Evolutionary conservation across 2,888 invertebrate species (phyloP), one percentile per base, ranked within the genome.

Genomic region (Volucella inflata): DNA sequence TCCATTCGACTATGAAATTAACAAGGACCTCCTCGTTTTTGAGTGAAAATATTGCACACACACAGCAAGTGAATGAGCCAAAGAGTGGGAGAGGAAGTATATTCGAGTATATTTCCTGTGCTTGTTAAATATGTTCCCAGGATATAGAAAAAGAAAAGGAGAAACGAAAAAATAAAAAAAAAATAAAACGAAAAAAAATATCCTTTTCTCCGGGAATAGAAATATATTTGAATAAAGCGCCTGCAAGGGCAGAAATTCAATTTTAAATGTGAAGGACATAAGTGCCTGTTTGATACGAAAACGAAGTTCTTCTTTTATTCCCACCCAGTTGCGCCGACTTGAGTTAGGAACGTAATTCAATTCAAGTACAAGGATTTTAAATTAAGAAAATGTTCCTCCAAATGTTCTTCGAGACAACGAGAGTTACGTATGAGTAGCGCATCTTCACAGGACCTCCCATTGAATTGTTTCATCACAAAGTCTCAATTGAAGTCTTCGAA

Each of bases 1-100:
- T 65, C 87, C 87, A 87, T 82, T 87, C 87, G 74, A 87, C 82
- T 87, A 87, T 87, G 87, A 87, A 87, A 87, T 87, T 87, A 87
- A 87, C 87, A 87, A 87, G 82, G 82, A 87, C 81, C 67, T 21
- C 21, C 3, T 72, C 62, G 71, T 72, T 67, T 84, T 70, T 42
- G 60, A 53, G 59, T 60, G 67, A 81, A 84, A 81, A 81, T 85
- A 81, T 72, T 81, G 76, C 84, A 48, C 80, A 84, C 46, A 40
- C 21, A 21, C 21, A 21, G 21, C 21, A 21, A 21, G 21, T 21
- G 21, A 21, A 4, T 2, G 21, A 21, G 21, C 21, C 21, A 1
- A 21, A 21, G 21, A 21, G 21, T 21, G 46, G 50, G 55, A 59
- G 67, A 50, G 68, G 44, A 48, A 11, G 53, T 64, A 71, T 64